Base-by-base conservation (phyloP, 2,888 invertebrate genomes). In the Athetis lepigone region DNA sequence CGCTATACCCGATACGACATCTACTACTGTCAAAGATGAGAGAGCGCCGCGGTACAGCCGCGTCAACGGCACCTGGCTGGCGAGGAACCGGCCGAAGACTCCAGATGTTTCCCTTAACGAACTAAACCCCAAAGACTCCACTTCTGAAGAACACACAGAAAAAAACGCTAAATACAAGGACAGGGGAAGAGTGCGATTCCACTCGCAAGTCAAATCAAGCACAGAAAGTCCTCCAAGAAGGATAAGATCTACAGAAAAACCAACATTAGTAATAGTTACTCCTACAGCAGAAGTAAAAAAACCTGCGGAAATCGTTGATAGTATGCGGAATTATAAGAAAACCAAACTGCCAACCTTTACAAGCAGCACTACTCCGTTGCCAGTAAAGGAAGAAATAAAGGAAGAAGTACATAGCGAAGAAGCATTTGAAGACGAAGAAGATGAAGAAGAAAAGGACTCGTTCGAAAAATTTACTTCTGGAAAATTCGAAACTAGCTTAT, bases 131-230 rank as follows among this genome's bases (percentile, higher is more conserved):
- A 93, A 94, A 82, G 93, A 92, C 51, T 84, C 90, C 4, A 88
- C 86, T 2, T 91, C 92, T 13, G 94, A 94, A 79, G 95, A 94
- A 80, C 87, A 92, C 60, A 87, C 91, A 40, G 94, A 94, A 36
- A 93, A 93, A 83, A 94, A 94, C 83, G 91, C 90, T n/a, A 95
- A 94, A 87, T 92, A 93, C 70, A 95, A 94, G 83, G 89, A 92
- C 57, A 88, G 95, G 73, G 95, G 95, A 90, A 93, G 92, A 80
- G 87, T 93, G 0, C 85, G 88, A 70, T 95, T 87, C 56, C 80
- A 85, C 36, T 51, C 90, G 11, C 84, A 86, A 67, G 51, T 75
- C 2, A 92, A 90, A 81, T 81, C 91, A 13, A 88, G 84, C 9
- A 91, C 94, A 54, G 86, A 80, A 75, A 88, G 82, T 61, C 60